These are phyloP conservation scores for Atherinosoma microstoma DNA, from an alignment of 2,797 vertebrate genomes.

Conservation along the genomic window DNA sequence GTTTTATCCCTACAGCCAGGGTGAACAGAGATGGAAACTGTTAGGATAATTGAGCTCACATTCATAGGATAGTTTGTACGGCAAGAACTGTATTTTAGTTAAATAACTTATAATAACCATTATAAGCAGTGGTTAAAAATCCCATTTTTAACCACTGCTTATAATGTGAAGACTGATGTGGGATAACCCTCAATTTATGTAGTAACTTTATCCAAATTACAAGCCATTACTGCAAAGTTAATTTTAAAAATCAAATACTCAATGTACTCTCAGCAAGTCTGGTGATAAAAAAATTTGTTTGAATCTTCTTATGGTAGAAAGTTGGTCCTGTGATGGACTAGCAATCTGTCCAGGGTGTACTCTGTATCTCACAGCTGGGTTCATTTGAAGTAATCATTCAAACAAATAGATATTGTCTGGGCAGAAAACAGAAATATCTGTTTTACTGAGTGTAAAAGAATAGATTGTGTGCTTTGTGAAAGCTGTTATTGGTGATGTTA, in stretches of 20 bases:
- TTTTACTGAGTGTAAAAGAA: not conserved
- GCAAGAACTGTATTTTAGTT: not conserved
- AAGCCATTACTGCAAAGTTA: not conserved
- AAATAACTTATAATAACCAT: not conserved
- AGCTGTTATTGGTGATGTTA: constrained; percentile 5
- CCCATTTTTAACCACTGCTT: too few relatives aligned
- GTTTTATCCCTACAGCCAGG: constrained; percentile 36
- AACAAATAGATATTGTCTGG: constrained; percentile 18
- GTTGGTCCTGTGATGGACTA: too few relatives aligned
- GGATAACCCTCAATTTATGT: not conserved
- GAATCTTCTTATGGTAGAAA: not conserved
- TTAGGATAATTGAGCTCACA: constrained; percentile 34
- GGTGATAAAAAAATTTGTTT: not conserved
- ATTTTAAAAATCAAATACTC: not conserved
- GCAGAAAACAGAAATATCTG: not conserved
- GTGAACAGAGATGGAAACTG: constrained; percentile 36
- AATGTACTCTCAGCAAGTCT: not conserved
- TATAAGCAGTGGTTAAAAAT: too few relatives aligned
- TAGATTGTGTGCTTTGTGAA: not conserved
- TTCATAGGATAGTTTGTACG: constrained; percentile 23
- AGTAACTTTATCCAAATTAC: not conserved
- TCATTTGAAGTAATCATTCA: constrained; percentile 39
- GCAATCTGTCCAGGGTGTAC: too few relatives aligned
- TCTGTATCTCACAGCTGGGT: not conserved
- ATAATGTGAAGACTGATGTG: not conserved